phyloP scores from a whole-genome alignment of 2,797 vertebrate genomes.

The Florisuga fusca region DNA sequence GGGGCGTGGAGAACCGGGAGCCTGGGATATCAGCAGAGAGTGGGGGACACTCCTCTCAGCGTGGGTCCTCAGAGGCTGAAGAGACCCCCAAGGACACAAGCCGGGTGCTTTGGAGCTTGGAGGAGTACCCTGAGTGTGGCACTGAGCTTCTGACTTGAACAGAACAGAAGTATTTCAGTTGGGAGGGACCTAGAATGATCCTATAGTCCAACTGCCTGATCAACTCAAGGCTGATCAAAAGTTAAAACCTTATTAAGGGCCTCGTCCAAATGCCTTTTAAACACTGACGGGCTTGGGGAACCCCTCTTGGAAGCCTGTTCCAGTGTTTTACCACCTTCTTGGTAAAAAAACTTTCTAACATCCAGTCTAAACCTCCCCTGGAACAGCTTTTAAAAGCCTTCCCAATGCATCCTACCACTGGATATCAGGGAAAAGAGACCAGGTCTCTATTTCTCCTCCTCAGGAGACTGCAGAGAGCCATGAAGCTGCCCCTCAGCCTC shows the following conservation, averaged over 20 bases:
- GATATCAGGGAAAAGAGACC: neutral
- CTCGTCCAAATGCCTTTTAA: neutral
- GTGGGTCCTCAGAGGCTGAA: neutral
- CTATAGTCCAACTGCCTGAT: neutral
- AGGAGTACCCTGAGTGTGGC: neutral
- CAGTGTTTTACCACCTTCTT: neutral
- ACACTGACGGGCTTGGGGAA: neutral
- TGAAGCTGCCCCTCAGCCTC: neutral
- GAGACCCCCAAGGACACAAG: neutral
- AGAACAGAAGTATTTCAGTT: neutral
- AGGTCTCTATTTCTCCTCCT: neutral
- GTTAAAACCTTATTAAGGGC: neutral
- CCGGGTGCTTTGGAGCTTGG: neutral
- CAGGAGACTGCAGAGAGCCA: neutral
- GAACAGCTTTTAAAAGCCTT: neutral
- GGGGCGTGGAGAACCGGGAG: conserved; percentile 91
- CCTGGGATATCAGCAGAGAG: conserved; percentile 74
- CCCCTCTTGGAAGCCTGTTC: neutral
- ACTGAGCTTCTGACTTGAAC: neutral
- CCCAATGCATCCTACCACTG: neutral
- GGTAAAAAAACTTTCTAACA: neutral
- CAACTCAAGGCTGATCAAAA: neutral
- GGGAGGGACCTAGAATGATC: neutral
- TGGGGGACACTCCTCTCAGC: neutral
- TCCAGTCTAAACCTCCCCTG: neutral